These are phyloP conservation scores for Alauda arvensis DNA, from an alignment of 2,797 vertebrate genomes.

Conservation along the genomic window DNA sequence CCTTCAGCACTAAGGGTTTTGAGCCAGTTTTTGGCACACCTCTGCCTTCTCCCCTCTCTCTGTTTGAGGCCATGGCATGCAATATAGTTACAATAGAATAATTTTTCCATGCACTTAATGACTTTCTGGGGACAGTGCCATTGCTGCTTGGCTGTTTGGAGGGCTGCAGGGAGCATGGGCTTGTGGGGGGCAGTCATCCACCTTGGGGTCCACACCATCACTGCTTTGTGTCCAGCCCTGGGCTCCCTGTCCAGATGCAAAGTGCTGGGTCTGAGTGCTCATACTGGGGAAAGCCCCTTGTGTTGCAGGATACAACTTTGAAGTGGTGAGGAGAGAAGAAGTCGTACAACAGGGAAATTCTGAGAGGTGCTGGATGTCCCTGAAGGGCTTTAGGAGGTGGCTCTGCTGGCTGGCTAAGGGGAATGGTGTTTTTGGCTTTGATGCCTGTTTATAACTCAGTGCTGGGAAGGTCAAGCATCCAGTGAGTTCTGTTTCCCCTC, in stretches of 20 bases:
- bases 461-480: neutral
- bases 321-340: neutral
- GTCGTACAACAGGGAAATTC: neutral
- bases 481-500: neutral
- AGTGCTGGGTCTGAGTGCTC: neutral
- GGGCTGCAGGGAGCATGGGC: accelerated
- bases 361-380: neutral
- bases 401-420: neutral
- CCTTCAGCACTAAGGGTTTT: neutral
- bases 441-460: accelerated
- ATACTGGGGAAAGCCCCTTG: neutral
- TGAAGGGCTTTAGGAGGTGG: neutral
- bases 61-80: neutral
- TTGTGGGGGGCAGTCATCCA: no score
- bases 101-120: neutral
- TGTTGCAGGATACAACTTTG: neutral
- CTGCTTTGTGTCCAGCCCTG: neutral
- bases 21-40: neutral
- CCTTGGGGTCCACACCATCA: neutral
- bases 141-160: neutral
- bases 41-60: neutral
- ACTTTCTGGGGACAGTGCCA: accelerated
- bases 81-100: accelerated
- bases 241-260: neutral
- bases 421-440: neutral